Conservation (phyloP, 1,140 invertebrate species). For the Dolichoris vasculosae region DNA sequence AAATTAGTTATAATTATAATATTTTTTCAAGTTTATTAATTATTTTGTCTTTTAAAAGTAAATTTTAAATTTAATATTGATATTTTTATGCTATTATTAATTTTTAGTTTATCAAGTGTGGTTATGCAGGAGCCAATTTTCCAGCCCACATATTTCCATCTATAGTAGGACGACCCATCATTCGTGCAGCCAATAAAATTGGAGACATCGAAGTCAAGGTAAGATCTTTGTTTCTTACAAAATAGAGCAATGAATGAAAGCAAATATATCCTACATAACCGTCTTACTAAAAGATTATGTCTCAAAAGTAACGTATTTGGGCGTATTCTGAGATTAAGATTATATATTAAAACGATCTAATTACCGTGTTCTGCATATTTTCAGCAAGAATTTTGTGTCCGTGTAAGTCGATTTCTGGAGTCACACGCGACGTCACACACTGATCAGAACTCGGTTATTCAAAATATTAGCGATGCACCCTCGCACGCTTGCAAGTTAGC, state of each 20-base stretch:
- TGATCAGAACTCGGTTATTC: constrained; percentile 55
- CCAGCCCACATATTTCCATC: constrained; percentile 99
- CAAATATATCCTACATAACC: constrained; percentile 38
- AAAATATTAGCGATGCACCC: constrained; percentile 51
- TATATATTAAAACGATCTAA: constrained; percentile 38
- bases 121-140: constrained; percentile 99
- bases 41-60: not conserved
- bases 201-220: constrained; percentile 99
- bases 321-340: constrained; percentile 19
- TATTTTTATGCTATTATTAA: not conserved
- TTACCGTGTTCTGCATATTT: constrained; percentile 64
- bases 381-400: constrained; percentile 74
- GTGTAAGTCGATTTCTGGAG: constrained; percentile 68
- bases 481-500: constrained; percentile 53
- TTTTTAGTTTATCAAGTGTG: constrained; percentile 98
- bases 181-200: constrained; percentile 97
- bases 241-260: constrained; percentile 41
- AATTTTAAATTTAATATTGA: not conserved
- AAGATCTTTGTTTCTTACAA: constrained; percentile 59
- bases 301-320: constrained; percentile 32
- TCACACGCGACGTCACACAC: constrained; percentile 52
- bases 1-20: not conserved
- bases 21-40: not conserved
- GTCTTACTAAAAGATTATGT: constrained; percentile 28
- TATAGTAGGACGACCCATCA: constrained; percentile 98